phyloP scores from a whole-genome alignment of 1,140 invertebrate species.

The Limonius californicus region DNA sequence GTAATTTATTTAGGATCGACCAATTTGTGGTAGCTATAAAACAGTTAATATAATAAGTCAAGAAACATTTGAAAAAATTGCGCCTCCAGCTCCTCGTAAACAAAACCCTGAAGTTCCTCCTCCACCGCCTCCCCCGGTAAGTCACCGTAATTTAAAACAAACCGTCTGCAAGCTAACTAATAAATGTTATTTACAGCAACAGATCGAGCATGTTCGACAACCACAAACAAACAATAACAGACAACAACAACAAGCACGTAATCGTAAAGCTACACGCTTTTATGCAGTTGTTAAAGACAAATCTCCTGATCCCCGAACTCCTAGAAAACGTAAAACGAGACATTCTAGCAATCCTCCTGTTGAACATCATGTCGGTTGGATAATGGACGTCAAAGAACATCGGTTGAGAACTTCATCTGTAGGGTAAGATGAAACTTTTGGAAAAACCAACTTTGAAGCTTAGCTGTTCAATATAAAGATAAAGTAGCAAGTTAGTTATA shows the following conservation, averaged over 20 bases:
- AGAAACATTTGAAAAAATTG: slow-evolving; percentile 81
- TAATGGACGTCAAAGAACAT: slow-evolving; percentile 86
- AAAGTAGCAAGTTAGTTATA: no score
- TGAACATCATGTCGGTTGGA: slow-evolving; percentile 96
- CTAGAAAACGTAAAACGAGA: slow-evolving; percentile 84
- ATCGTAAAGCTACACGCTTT: slow-evolving; percentile 62
- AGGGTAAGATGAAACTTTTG: no score
- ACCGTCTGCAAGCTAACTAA: no score
- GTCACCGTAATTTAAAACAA: no score
- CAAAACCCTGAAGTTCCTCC: slow-evolving; percentile 68
- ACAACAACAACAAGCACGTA: slow-evolving; percentile 31
- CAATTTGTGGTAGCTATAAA: slow-evolving; percentile 62
- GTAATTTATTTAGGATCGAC: slow-evolving; percentile 31
- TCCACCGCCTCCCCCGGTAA: slow-evolving; percentile 65
- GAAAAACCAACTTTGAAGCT: no score
- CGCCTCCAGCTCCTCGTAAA: slow-evolving; percentile 59
- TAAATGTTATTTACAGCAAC: no score
- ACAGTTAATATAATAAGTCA: slow-evolving; percentile 88
- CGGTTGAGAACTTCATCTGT: slow-evolving; percentile 70
- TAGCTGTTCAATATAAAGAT: no score
- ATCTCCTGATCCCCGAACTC: slow-evolving; percentile 60
- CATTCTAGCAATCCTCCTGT: slow-evolving; percentile 90
- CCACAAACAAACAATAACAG: neutral
- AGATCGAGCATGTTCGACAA: neutral
- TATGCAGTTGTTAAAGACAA: slow-evolving; percentile 91